Conservation (phyloP, 2,113 vertebrate genomes). For the Arvicanthis niloticus region DNA sequence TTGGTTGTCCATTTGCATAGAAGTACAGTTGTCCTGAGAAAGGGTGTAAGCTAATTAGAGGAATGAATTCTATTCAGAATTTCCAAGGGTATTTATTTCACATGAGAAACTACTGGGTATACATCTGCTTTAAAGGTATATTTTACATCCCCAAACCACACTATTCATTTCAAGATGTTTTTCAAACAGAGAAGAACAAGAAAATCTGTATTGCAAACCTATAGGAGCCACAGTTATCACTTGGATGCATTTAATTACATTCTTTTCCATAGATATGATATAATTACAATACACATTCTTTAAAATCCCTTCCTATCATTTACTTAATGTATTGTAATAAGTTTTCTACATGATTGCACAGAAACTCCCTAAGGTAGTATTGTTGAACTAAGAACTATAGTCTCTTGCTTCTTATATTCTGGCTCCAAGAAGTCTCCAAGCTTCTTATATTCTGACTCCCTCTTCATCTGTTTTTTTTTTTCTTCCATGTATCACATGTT, state of each 20-base stretch:
- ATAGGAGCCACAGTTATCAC: neutral
- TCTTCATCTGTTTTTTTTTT: neutral
- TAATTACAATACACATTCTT: neutral
- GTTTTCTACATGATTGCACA: neutral
- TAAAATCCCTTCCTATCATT: neutral
- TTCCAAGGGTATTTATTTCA: neutral
- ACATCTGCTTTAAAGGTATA: neutral
- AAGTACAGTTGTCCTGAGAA: neutral
- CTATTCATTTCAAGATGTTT: conserved; percentile 18
- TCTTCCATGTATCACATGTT: neutral
- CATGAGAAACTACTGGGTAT: neutral
- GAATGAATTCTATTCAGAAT: neutral
- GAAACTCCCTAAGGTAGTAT: neutral
- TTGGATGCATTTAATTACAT: conserved; percentile 16
- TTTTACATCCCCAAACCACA: neutral
- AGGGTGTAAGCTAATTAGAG: neutral
- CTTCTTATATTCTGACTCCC: neutral
- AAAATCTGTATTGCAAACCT: neutral
- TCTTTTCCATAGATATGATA: neutral
- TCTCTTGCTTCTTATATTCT: too few species aligned
- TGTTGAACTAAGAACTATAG: too few species aligned
- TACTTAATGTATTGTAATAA: neutral
- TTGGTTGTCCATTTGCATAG: neutral
- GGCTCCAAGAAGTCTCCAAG: neutral
- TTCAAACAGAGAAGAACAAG: neutral